phyloP scores from a whole-genome alignment of 2,888 invertebrate genomes.

The Tetropium fuscum region DNA sequence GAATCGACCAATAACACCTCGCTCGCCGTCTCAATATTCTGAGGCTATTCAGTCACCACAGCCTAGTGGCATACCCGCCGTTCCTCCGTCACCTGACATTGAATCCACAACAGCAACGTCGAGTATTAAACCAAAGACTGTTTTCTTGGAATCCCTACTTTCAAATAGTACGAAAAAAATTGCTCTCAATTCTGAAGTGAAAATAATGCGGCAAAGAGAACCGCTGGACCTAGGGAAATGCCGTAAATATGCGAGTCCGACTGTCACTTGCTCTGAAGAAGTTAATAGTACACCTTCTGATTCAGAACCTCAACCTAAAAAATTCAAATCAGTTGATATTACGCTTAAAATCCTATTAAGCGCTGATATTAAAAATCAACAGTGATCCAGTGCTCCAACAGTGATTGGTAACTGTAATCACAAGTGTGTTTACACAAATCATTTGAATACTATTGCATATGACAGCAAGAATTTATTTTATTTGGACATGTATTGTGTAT shows the following conservation, averaged over 20 bases:
- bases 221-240: constrained; percentile 78
- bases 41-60: constrained; percentile 81
- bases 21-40: constrained; percentile 77
- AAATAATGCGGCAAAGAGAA: constrained; percentile 70
- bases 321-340: constrained; percentile 67
- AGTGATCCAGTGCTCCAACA: no score
- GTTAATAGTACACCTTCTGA: constrained; percentile 69
- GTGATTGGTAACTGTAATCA: no score
- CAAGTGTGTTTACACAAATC: no score
- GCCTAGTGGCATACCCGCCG: constrained; percentile 78
- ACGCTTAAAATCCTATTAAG: constrained; percentile 68
- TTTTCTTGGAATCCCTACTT: constrained; percentile 74
- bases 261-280: constrained; percentile 81
- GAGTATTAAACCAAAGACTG: constrained; percentile 63
- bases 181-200: constrained; percentile 70
- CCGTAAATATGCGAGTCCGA: constrained; percentile 77
- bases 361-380: constrained; percentile 62
- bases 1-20: constrained; percentile 63
- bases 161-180: constrained; percentile 72
- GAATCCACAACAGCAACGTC: constrained; percentile 65
- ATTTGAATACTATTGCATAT: no score
- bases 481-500: no score
- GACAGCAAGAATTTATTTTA: no score
- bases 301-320: constrained; percentile 66
- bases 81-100: constrained; percentile 78